Base-by-base conservation (phyloP, 2,888 invertebrate species). In the Stenolophus ochropezus region DNA sequence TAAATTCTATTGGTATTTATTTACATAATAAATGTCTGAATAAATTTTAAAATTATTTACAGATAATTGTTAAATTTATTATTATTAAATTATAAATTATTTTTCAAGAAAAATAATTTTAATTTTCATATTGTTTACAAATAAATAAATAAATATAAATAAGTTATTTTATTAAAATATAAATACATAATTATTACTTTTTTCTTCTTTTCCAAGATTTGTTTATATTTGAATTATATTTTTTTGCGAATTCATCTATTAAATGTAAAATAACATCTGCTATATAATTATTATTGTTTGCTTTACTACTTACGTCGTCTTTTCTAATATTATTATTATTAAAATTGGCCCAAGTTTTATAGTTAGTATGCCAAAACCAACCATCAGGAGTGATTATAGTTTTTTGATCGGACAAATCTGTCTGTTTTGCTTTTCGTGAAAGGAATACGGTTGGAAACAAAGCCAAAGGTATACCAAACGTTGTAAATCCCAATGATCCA, bases 401-500 rank as follows among this genome's bases (percentile, higher is more conserved):
- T 61, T 25, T 16, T 14, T 56, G 23, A 18, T 69, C 5, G 2
- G 20, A 33, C n/a, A 73, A 21, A 65, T 47, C n/a, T 42, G 6
- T 49, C 27, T 81, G 47, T 75, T 81, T 81, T n/a, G 81, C 81
- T 33, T 75, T 81, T 65, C 86, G 85, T 79, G 84, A 87, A 8
- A 89, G 87, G 53, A 90, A 86, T 8, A 89, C 85, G 1, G 89
- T 90, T 0, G 94, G 92, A 82, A 93, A 81, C 25, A 81, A 89
- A 84, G 92, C 91, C 91, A 92, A 94, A 0, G 94, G 94, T 80
- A 94, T 92, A 83, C 94, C 88, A 58, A 93, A 90, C 0, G 93
- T 90, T 0, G 93, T 91, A 14, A 93, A 86, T 0, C 93, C 91
- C 11, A 94, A 91, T 0, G 92, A 90, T 0, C 93, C 91, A 0